These are phyloP conservation scores for Rhabdomys pumilio DNA, from an alignment of 2,797 vertebrate species.

Conservation along the genomic window DNA sequence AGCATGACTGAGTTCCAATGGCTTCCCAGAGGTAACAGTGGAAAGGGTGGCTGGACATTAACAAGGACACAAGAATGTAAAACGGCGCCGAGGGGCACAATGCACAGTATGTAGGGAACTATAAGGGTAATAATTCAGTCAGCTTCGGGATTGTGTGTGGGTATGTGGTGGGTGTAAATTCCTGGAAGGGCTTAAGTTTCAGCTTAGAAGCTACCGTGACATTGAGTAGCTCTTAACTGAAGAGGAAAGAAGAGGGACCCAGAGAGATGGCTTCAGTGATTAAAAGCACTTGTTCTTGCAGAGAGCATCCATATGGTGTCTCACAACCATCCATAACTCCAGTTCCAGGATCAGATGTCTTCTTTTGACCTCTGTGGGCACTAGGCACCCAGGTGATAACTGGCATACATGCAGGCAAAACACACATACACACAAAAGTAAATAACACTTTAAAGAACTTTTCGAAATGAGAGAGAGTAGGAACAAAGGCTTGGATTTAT, in stretches of 20 bases:
- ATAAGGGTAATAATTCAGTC: not conserved
- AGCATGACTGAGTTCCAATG: not conserved
- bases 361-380: not conserved
- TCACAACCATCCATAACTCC: not conserved
- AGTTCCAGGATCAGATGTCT: not conserved
- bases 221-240: conserved; percentile 36
- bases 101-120: not conserved
- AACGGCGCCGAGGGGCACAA: not conserved
- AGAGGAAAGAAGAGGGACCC: not conserved
- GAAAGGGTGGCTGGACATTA: not conserved
- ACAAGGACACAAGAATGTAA: not conserved
- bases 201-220: not conserved
- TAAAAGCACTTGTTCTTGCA: not conserved
- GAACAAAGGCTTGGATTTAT: not conserved
- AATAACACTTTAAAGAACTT: not conserved
- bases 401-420: not conserved
- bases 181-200: not conserved
- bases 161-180: not conserved
- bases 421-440: not conserved
- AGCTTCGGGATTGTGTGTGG: not conserved
- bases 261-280: not conserved
- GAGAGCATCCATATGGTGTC: not conserved
- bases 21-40: not conserved
- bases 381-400: not conserved
- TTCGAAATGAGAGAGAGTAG: not conserved